These are phyloP conservation scores for Marcusenius ussheri DNA, from an alignment of 2,113 vertebrate species.

Conservation along the genomic window DNA sequence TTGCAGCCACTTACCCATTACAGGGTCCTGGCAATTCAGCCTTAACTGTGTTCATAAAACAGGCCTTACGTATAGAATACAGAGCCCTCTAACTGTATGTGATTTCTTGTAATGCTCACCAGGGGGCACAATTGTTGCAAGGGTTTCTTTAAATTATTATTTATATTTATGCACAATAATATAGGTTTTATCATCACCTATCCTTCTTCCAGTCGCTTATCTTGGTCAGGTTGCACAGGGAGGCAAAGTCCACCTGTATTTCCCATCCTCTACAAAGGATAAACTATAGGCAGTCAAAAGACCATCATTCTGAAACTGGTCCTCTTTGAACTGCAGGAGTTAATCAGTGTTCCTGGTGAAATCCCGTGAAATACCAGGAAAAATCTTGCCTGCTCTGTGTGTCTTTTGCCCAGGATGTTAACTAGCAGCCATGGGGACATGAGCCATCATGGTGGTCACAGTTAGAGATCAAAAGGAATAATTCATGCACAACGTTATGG, in stretches of 20 bases:
- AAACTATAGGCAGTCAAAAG: not conserved
- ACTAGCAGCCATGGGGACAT: not conserved
- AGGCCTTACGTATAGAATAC: not conserved
- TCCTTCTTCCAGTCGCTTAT: not conserved
- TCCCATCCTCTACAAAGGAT: not conserved
- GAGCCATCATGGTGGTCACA: not conserved
- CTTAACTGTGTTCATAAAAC: not conserved
- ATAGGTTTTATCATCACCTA: not conserved
- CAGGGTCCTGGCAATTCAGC: not conserved
- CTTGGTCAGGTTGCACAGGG: not conserved
- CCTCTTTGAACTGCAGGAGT: not conserved
- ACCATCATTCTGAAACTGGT: not conserved
- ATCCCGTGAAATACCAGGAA: not conserved
- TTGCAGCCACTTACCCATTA: not conserved
- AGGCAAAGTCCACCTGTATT: not conserved
- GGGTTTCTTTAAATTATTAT: not conserved
- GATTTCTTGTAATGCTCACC: not conserved
- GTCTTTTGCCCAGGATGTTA: not conserved
- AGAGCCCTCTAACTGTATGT: not conserved
- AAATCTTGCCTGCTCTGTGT: not conserved
- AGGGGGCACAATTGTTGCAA: not conserved
- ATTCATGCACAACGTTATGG: not conserved
- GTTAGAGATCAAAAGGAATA: not conserved
- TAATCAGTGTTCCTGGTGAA: not conserved
- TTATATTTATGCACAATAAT: not conserved